Evolutionary conservation across 2,888 invertebrate genomes (phyloP).

Genomic region (Syritta pipiens): DNA sequence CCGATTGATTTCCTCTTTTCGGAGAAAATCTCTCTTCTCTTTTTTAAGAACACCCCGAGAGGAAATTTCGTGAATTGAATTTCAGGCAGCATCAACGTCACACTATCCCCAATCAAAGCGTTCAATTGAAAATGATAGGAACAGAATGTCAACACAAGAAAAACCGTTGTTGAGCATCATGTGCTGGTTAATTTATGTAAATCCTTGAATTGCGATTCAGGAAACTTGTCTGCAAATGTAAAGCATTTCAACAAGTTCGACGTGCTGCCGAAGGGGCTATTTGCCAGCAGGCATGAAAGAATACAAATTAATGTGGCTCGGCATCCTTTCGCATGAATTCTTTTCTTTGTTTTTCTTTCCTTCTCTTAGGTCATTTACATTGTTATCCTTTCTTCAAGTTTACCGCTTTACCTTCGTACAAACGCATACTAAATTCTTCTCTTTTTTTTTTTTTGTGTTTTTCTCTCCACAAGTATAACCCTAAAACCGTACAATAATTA

Average conservation of each 20-base stretch:
- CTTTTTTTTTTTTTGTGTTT: conserved; percentile 14
- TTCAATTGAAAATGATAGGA: conserved; percentile 2
- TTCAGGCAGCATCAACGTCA: too few species aligned
- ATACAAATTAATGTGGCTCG: conserved; percentile 47
- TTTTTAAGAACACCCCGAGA: neutral
- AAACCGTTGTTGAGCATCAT: neutral
- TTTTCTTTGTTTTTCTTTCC: neutral
- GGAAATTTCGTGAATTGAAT: neutral
- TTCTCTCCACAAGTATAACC: conserved; percentile 35
- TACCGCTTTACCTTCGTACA: conserved; percentile 6
- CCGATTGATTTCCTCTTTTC: too few species aligned
- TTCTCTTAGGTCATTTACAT: conserved; percentile 47
- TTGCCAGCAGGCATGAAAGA: conserved; percentile 33
- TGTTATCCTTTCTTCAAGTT: conserved; percentile 37
- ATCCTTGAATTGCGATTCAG: conserved; percentile 41
- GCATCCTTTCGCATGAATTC: too few species aligned
- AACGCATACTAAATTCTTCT: neutral
- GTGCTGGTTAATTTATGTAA: conserved; percentile 37
- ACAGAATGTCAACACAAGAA: neutral
- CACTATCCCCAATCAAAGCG: neutral
- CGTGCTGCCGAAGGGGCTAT: conserved; percentile 7
- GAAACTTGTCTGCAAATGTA: conserved; percentile 37
- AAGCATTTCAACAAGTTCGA: conserved; percentile 55
- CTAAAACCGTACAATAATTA: conserved; percentile 56
- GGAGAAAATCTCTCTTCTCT: too few species aligned